Conservation (phyloP, 1,140 invertebrate genomes). For the Drosophila trapezifrons region DNA sequence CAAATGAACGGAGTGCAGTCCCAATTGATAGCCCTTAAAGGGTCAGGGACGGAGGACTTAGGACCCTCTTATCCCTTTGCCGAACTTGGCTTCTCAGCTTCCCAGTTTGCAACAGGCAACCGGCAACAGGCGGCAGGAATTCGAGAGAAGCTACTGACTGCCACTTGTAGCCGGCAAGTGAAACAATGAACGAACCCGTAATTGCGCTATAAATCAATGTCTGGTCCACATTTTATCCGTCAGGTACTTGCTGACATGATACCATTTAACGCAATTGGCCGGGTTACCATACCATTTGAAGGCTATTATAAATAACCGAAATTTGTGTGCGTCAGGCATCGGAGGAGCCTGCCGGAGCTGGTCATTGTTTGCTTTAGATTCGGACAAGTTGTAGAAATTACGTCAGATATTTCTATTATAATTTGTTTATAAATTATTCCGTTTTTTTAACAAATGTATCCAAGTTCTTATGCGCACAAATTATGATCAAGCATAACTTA, state of each 20-base stretch:
- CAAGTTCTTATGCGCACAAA: background rate
- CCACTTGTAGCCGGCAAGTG: slow-evolving; percentile 7
- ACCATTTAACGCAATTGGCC: slow-evolving; percentile 36
- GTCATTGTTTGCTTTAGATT: slow-evolving; percentile 26
- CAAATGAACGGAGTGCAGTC: slow-evolving; percentile 33
- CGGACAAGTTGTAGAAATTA: slow-evolving; percentile 24
- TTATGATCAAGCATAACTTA: slow-evolving; percentile 32
- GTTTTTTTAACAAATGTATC: slow-evolving; percentile 5
- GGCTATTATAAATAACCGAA: slow-evolving; percentile 59
- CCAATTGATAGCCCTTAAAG: slow-evolving; percentile 20
- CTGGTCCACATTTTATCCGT: slow-evolving; percentile 71
- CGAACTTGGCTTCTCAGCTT: background rate
- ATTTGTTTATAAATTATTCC: slow-evolving; percentile 21
- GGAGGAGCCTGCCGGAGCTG: slow-evolving; percentile 17
- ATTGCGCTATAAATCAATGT: slow-evolving; percentile 78
- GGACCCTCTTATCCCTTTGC: slow-evolving; percentile 6
- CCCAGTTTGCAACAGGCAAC: slow-evolving; percentile 1
- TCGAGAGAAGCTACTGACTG: slow-evolving; percentile 13
- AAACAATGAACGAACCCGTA: slow-evolving; percentile 54
- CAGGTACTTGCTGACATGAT: slow-evolving; percentile 56
- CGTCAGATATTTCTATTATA: slow-evolving; percentile 22
- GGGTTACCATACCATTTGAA: slow-evolving; percentile 43
- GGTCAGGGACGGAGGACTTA: slow-evolving; percentile 27
- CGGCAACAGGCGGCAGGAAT: slow-evolving; percentile 7
- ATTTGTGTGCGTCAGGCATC: slow-evolving; percentile 39